Conservation (phyloP, 2,113 vertebrate genomes). For the Podarcis muralis region DNA sequence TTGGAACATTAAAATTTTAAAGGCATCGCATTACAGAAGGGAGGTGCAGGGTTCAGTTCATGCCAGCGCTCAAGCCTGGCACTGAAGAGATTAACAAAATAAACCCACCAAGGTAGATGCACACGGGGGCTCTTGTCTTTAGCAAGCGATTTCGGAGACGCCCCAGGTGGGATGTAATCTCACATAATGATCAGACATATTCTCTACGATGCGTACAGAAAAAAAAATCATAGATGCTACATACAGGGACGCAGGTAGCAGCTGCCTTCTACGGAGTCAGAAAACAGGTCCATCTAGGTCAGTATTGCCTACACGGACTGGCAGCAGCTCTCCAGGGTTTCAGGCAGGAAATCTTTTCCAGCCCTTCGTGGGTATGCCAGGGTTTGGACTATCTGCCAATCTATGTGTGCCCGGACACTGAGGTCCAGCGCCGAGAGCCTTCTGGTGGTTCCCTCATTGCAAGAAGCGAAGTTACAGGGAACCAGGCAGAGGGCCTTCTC, state of each 20-base stretch:
- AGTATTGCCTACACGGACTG: too few species aligned
- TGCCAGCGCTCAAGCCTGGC: background rate
- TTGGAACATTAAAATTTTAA: background rate
- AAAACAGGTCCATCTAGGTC: background rate
- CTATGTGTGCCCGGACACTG: too few species aligned
- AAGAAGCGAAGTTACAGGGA: too few species aligned
- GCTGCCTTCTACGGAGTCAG: background rate
- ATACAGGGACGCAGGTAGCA: background rate
- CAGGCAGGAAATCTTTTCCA: too few species aligned
- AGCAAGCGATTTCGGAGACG: rapidly evolving
- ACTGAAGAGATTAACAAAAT: background rate
- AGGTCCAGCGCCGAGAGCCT: too few species aligned
- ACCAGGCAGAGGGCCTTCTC: too few species aligned
- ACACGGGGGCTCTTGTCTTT: too few species aligned
- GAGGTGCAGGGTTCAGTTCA: background rate
- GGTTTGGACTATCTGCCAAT: background rate
- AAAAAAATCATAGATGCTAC: background rate
- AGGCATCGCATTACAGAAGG: background rate
- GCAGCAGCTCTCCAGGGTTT: too few species aligned
- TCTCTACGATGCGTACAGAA: background rate
- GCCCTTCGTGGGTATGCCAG: background rate
- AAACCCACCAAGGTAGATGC: background rate
- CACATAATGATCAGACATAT: background rate
- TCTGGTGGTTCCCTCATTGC: too few species aligned
- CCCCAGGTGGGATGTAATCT: background rate